Percentiles rank a stretch among this genome's conserved stretches.
phyloP scores from a whole-genome alignment of 2,888 invertebrate genomes.

The Rapana venosa region DNA sequence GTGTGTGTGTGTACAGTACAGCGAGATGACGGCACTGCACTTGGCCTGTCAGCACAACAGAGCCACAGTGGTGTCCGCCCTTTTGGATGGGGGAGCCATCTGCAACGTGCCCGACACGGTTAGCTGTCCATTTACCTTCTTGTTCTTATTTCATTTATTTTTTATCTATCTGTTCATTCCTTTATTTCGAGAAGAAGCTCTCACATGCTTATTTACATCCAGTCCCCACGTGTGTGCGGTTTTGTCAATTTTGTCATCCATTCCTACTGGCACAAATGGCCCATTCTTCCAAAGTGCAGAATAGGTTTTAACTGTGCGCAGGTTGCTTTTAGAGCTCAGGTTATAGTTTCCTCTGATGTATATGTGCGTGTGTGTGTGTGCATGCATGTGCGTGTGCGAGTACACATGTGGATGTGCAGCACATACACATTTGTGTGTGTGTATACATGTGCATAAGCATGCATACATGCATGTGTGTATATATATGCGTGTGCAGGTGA shows the following conservation, averaged over 20 bases:
- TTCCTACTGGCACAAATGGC: too few species aligned
- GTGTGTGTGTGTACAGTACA: conserved; percentile 55
- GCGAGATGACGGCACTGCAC: conserved; percentile 69
- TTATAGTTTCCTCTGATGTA: background rate
- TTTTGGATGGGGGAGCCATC: conserved; percentile 61
- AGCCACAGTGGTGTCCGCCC: conserved; percentile 53
- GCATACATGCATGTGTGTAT: too few species aligned
- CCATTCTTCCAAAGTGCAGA: too few species aligned
- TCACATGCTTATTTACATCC: background rate
- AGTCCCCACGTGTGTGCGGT: too few species aligned
- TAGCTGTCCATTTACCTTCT: conserved; percentile 26
- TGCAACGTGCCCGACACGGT: conserved; percentile 57
- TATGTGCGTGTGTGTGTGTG: background rate
- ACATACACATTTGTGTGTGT: background rate
- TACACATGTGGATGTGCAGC: background rate
- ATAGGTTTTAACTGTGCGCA: background rate
- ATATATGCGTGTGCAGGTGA: too few species aligned
- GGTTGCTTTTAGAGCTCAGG: background rate
- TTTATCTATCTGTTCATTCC: background rate
- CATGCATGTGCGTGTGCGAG: background rate
- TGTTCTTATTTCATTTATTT: background rate
- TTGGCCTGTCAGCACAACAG: conserved; percentile 62
- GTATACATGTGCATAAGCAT: background rate
- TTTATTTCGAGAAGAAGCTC: background rate
- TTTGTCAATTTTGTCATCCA: too few species aligned